phyloP scores from a whole-genome alignment of 2,113 vertebrate species.

The Uria lomvia region DNA sequence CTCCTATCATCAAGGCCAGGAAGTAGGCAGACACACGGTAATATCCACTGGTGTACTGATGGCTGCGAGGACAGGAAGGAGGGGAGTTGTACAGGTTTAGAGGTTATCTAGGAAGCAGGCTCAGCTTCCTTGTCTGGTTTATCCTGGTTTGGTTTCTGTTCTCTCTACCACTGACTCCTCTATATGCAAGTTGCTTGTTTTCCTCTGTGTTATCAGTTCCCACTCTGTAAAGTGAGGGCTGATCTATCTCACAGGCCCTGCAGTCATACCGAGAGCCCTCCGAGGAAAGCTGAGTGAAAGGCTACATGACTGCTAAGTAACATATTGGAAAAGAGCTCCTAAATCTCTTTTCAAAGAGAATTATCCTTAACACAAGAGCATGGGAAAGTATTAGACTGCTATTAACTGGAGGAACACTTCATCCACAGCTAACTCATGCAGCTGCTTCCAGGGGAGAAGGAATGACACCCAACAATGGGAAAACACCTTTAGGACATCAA shows the following conservation, averaged over 20 bases:
- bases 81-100: conserved; percentile 12
- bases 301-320: not conserved
- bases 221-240: not conserved
- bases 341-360: not conserved
- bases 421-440: not conserved
- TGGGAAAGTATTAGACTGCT: not conserved
- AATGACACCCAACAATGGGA: not conserved
- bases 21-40: conserved; percentile 71
- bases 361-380: not conserved
- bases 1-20: conserved; percentile 68
- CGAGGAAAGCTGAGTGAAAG: not conserved
- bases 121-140: not conserved
- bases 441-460: not conserved
- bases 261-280: not conserved
- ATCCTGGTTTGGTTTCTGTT: not conserved
- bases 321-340: not conserved
- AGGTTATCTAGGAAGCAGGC: not conserved
- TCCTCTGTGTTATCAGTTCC: not conserved
- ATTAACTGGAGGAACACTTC: not conserved
- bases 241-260: not conserved
- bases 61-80: conserved; percentile 56
- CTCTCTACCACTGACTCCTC: not conserved
- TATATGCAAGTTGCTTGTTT: not conserved
- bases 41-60: conserved; percentile 74
- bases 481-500: not conserved